phyloP scores from a whole-genome alignment of 2,888 invertebrate genomes.

The Pegoplata infirma region DNA sequence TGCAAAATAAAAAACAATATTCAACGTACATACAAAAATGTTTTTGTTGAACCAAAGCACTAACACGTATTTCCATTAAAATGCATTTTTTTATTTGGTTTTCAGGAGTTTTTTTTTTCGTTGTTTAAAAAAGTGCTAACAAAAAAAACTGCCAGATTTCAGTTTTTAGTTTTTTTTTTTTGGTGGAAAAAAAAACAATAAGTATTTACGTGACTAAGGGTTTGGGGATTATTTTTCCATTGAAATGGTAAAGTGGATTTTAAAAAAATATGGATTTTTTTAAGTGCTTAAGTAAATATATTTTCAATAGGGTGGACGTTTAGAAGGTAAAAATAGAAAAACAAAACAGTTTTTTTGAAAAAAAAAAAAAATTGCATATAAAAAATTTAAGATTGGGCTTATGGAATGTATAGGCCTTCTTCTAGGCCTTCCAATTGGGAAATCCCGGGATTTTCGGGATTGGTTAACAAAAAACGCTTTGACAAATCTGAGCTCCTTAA shows the following conservation, averaged over 20 bases:
- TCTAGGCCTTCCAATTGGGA: too few relatives aligned
- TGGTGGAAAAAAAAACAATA: not conserved
- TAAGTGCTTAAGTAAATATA: too few relatives aligned
- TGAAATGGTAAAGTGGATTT: not conserved
- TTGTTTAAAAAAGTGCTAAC: not conserved
- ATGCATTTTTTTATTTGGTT: slow-evolving; percentile 11
- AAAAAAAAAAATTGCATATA: too few relatives aligned
- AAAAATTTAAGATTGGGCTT: too few relatives aligned
- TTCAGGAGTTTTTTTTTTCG: not conserved
- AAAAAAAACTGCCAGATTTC: not conserved
- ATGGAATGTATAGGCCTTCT: too few relatives aligned
- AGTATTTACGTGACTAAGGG: slow-evolving; percentile 9
- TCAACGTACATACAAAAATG: not conserved
- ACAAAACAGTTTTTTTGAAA: too few relatives aligned
- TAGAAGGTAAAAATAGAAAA: too few relatives aligned
- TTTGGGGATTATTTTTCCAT: not conserved
- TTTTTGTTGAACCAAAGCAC: slow-evolving; percentile 13
- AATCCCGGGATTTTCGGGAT: too few relatives aligned
- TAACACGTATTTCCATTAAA: slow-evolving; percentile 56
- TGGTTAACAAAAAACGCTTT: too few relatives aligned
- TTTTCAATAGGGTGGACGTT: too few relatives aligned
- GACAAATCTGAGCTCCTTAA: too few relatives aligned
- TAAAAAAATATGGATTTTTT: not conserved
- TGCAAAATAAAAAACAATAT: not conserved
- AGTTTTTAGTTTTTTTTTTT: not conserved